Base-by-base conservation (phyloP, 1,140 invertebrate species). In the Platyura marginata region DNA sequence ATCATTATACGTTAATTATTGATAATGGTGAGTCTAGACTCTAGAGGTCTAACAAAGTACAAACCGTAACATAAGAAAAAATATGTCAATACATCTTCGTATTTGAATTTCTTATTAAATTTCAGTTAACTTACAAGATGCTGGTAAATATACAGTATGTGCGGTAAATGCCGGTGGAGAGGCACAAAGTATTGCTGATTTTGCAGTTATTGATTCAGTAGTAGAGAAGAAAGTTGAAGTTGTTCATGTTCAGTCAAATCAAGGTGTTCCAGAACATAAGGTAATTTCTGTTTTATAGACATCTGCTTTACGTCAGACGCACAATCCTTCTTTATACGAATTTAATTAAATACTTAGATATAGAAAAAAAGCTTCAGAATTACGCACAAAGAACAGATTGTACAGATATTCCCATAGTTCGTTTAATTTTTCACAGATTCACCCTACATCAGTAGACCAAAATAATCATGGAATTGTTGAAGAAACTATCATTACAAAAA, bases 161-260 rank as follows among this genome's bases (percentile, higher is more conserved):
- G 81, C 81, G 4, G 67, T 68, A 1, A 85, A 85, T 61, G 64
- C 71, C 29, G 79, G 77, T 13, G 81, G 81, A 3, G 77, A 83
- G 61, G 78, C 80, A 20, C 74, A 78, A 54, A 80, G 79, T 55
- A 75, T 78, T 45, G 81, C 81, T 5, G 79, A 84, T 57, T 74
- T 83, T 47, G 71, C 78, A 40, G 75, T 85, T 6, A 69, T 79
- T 43, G 77, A 81, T 48, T 72, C 75, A 29, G 71, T 70, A n/a
- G 74, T 75, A 1, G 74, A 77, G 46, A 69, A 72, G 5, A 71
- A 75, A 69, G 63, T 73, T 16, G 74, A 76, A 52, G 67, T 73
- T n/a, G 71, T 75, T 21, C 75, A 74, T 56, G 76, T 72, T 13
- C 67, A 75, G 23, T 63, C 20, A 2, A 10, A 18, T 18, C 15